Percentiles rank a stretch among this genome's conserved stretches.
These are phyloP conservation scores for Pachyrhynchus sulphureomaculatus DNA, from an alignment of 1,140 invertebrate species.

Conservation along the genomic window DNA sequence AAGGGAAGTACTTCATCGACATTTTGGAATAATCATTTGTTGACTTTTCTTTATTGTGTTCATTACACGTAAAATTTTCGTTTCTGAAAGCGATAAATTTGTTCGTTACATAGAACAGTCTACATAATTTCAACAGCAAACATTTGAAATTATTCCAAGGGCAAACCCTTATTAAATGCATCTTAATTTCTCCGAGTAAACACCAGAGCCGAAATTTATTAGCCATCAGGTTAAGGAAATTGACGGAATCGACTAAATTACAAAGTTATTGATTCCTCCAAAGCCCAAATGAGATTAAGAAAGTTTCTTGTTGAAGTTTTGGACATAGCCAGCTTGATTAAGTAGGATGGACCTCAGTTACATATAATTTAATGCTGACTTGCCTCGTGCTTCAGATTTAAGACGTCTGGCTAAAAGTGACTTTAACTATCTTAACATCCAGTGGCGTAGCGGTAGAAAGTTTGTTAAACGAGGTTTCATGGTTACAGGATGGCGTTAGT, in stretches of 20 bases:
- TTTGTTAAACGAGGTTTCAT: too few relatives aligned
- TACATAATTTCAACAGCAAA: too few relatives aligned
- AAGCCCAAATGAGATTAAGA: slow-evolving; percentile 31
- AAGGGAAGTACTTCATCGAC: too few relatives aligned
- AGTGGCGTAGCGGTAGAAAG: too few relatives aligned
- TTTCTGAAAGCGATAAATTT: too few relatives aligned
- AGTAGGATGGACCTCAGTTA: slow-evolving; percentile 31
- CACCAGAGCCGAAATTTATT: slow-evolving; percentile 31
- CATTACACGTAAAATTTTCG: too few relatives aligned
- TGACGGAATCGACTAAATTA: slow-evolving; percentile 35
- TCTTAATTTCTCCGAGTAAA: slow-evolving; percentile 13
- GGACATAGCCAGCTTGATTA: slow-evolving; percentile 29
- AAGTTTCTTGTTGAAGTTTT: slow-evolving; percentile 34
- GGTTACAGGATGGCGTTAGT: too few relatives aligned
- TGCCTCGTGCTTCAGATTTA: slow-evolving; percentile 10
- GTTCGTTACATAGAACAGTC: too few relatives aligned
- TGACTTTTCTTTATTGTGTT: too few relatives aligned
- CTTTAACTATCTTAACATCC: not conserved
- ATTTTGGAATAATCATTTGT: too few relatives aligned
- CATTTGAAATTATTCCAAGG: too few relatives aligned
- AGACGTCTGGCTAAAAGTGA: too few relatives aligned
- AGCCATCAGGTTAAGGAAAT: slow-evolving; percentile 32
- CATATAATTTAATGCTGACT: slow-evolving; percentile 32
- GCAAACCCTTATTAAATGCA: slow-evolving; percentile 15
- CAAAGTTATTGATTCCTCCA: slow-evolving; percentile 33